Evolutionary conservation across 2,888 invertebrate genomes (phyloP).

Genomic region (Agrilus mali): DNA sequence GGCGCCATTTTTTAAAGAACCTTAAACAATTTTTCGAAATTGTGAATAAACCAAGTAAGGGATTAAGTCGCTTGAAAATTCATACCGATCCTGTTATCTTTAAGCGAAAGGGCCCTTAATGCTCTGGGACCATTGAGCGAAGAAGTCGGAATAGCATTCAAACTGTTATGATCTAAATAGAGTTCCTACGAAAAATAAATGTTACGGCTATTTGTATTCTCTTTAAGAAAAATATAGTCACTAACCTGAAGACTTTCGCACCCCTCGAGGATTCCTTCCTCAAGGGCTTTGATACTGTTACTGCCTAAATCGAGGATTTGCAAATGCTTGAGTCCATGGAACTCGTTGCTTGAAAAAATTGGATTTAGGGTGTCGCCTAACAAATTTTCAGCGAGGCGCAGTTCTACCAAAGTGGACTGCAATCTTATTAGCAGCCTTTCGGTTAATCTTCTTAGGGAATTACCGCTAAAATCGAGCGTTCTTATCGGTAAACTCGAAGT

Average conservation of each 20-base stretch:
- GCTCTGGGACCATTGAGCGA: slow-evolving; percentile 71
- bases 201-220: neutral
- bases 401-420: slow-evolving; percentile 51
- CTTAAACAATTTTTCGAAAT: slow-evolving; percentile 37
- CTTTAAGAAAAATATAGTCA: neutral
- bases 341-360: slow-evolving; percentile 77
- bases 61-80: slow-evolving; percentile 5
- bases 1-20: slow-evolving; percentile 50
- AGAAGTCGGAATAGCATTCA: slow-evolving; percentile 60
- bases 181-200: slow-evolving; percentile 48
- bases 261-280: slow-evolving; percentile 77
- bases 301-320: slow-evolving; percentile 65
- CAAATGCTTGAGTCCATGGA: slow-evolving; percentile 61
- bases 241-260: slow-evolving; percentile 60
- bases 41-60: neutral
- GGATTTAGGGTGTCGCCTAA: slow-evolving; percentile 83
- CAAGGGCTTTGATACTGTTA: slow-evolving; percentile 69
- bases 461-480: slow-evolving; percentile 70
- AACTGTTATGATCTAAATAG: slow-evolving; percentile 67
- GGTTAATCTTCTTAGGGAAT: slow-evolving; percentile 65
- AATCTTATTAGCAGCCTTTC: slow-evolving; percentile 60
- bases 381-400: slow-evolving; percentile 67
- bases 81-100: slow-evolving; percentile 72
- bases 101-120: slow-evolving; percentile 58
- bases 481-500: slow-evolving; percentile 60